These are phyloP conservation scores for Rhynchophorus ferrugineus DNA, from an alignment of 1,140 invertebrate genomes.

Conservation along the genomic window DNA sequence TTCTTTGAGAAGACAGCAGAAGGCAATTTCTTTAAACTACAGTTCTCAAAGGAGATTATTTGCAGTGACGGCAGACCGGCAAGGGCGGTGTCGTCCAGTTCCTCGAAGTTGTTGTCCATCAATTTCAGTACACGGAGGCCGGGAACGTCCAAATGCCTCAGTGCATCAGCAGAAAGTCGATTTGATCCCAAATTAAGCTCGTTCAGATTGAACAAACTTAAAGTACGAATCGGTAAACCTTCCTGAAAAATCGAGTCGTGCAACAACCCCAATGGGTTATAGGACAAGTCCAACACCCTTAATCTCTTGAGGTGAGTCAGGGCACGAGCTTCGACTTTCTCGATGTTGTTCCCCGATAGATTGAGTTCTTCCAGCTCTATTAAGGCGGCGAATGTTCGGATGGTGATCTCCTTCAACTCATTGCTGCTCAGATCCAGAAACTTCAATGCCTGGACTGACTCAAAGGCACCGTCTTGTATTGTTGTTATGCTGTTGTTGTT, in stretches of 20 bases:
- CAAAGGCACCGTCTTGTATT: slow-evolving; percentile 74
- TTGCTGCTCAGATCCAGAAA: slow-evolving; percentile 75
- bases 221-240: slow-evolving; percentile 47
- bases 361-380: slow-evolving; percentile 60
- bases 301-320: slow-evolving; percentile 54
- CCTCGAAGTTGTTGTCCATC: slow-evolving; percentile 70
- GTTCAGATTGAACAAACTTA: slow-evolving; percentile 55
- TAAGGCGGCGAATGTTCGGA: slow-evolving; percentile 61
- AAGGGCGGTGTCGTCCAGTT: slow-evolving; percentile 58
- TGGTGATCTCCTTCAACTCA: slow-evolving; percentile 54
- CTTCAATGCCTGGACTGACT: slow-evolving; percentile 63
- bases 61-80: slow-evolving; percentile 68
- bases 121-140: slow-evolving; percentile 63
- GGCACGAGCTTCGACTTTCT: slow-evolving; percentile 49
- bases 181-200: slow-evolving; percentile 69
- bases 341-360: slow-evolving; percentile 51
- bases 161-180: slow-evolving; percentile 55
- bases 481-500: slow-evolving; percentile 73
- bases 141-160: slow-evolving; percentile 61
- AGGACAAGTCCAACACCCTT: slow-evolving; percentile 53
- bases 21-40: slow-evolving; percentile 58
- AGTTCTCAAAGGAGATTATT: slow-evolving; percentile 59
- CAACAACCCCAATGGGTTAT: slow-evolving; percentile 50
- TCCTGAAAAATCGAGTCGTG: slow-evolving; percentile 55
- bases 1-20: slow-evolving; percentile 64